Percentiles rank a stretch among this genome's conserved stretches.
These are phyloP conservation scores for Limonius californicus DNA, from an alignment of 1,140 invertebrate genomes.

Conservation along the genomic window DNA sequence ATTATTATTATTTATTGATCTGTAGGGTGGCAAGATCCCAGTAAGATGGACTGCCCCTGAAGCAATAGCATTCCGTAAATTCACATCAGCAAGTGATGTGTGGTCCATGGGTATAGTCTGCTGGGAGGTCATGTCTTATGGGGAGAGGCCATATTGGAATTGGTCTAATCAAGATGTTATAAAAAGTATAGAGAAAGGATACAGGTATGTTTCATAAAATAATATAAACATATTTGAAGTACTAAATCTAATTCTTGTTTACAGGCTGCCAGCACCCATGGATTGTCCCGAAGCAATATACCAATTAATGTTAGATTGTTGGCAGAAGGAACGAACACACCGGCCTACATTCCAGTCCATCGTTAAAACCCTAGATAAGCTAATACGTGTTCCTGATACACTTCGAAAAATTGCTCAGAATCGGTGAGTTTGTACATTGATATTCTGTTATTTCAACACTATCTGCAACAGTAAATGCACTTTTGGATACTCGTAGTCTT, in stretches of 20 bases:
- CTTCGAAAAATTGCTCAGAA: conserved; percentile 84
- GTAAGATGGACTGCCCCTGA: conserved; percentile 99
- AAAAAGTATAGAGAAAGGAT: conserved; percentile 97
- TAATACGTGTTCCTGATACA: conserved; percentile 88
- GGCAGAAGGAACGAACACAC: conserved; percentile 97
- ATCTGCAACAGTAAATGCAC: too few species aligned
- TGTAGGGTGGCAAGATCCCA: conserved; percentile 94
- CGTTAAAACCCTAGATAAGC: conserved; percentile 92
- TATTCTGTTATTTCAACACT: too few species aligned
- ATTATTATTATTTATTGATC: too few species aligned
- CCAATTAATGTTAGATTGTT: conserved; percentile 97
- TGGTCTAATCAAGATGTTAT: conserved; percentile 99
- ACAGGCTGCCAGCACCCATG: conserved; percentile 86
- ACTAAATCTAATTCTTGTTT: too few species aligned
- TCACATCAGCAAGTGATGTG: conserved; percentile 96
- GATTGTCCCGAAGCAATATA: conserved; percentile 92
- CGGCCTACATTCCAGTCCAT: conserved; percentile 92
- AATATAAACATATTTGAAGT: too few species aligned
- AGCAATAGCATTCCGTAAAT: conserved; percentile 97
- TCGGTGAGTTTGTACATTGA: conserved; percentile 68
- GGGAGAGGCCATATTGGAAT: conserved; percentile 99
- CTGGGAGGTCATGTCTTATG: conserved; percentile 99
- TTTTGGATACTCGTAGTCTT: too few species aligned
- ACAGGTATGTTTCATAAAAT: conserved; percentile 62
- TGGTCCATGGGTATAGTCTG: conserved; percentile 99